Percentiles rank a stretch among this genome's conserved stretches.
These are phyloP conservation scores for Alosa sapidissima DNA, from an alignment of 2,797 vertebrate species.

Conservation along the genomic window DNA sequence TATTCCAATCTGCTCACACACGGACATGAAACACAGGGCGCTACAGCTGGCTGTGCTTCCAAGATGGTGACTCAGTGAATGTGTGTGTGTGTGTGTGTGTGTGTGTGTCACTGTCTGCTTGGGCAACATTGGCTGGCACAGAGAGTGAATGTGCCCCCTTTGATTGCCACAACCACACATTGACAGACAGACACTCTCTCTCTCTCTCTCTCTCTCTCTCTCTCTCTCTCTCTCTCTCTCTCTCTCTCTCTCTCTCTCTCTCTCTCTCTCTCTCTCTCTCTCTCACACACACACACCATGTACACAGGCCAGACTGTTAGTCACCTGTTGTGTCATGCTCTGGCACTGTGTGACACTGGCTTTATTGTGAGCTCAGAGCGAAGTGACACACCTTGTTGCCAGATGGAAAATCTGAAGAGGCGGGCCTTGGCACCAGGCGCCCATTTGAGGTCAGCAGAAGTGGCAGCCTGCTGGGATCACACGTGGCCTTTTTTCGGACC, in stretches of 20 bases:
- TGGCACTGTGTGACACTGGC: neutral
- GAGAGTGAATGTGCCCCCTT: neutral
- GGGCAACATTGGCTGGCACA: neutral
- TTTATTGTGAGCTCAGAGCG: conserved; percentile 32
- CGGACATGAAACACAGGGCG: neutral
- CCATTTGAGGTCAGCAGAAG: conserved; percentile 24
- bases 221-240: too few species aligned
- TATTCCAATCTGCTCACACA: neutral
- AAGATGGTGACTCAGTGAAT: neutral
- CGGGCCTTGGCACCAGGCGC: neutral
- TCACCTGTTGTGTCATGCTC: conserved; percentile 32
- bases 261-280: too few species aligned
- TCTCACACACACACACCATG: neutral
- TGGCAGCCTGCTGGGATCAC: neutral
- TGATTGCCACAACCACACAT: neutral
- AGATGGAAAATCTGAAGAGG: conserved; percentile 23
- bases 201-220: neutral
- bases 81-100: neutral
- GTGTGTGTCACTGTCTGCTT: conserved; percentile 12
- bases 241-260: neutral
- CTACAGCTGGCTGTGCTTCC: neutral
- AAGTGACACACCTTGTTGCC: conserved; percentile 36
- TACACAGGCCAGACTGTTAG: conserved; percentile 14
- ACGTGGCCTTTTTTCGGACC: neutral
- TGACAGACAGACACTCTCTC: neutral